Evolutionary conservation across 2,888 invertebrate species (phyloP).

Genomic region (Hydroisotoma schaefferi): DNA sequence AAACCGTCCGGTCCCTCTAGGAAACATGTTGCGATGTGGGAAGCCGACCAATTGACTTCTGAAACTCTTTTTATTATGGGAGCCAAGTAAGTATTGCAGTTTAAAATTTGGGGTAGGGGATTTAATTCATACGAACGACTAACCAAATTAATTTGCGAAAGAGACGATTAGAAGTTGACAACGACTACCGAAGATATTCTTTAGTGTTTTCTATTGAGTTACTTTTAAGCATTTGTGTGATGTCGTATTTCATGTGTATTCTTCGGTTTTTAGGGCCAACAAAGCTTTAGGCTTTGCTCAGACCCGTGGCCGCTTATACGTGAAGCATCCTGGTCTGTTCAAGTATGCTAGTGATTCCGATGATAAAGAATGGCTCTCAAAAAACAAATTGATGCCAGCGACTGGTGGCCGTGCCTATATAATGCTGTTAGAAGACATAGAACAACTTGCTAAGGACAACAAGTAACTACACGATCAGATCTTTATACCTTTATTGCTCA

Average conservation of each 20-base stretch:
- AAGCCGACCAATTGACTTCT: slow-evolving; percentile 65
- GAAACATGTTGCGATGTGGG: slow-evolving; percentile 62
- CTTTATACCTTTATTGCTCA: too few species aligned
- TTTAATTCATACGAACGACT: background rate
- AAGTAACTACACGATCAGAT: slow-evolving; percentile 58
- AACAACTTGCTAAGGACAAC: slow-evolving; percentile 68
- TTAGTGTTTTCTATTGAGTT: too few species aligned
- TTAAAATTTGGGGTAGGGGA: background rate
- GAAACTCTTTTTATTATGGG: slow-evolving; percentile 78
- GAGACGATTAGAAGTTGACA: too few species aligned
- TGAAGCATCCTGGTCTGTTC: slow-evolving; percentile 71
- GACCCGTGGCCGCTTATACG: slow-evolving; percentile 69
- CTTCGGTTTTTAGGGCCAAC: slow-evolving; percentile 59
- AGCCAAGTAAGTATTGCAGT: slow-evolving; percentile 57
- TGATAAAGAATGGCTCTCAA: slow-evolving; percentile 76
- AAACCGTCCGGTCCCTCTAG: slow-evolving; percentile 48
- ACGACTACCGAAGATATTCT: too few species aligned
- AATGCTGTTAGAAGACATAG: slow-evolving; percentile 72
- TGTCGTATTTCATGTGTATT: slow-evolving; percentile 36
- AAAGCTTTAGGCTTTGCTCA: slow-evolving; percentile 71
- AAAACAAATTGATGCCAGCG: slow-evolving; percentile 70
- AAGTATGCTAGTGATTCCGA: slow-evolving; percentile 74
- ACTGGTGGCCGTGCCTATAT: slow-evolving; percentile 76
- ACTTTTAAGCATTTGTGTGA: slow-evolving; percentile 10
- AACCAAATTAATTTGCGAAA: slow-evolving; percentile 2